A percentile compares a stretch with the other conserved stretches of the same genome.
Conservation (phyloP, 2,113 vertebrate species). For the Tragelaphus scriptus region DNA sequence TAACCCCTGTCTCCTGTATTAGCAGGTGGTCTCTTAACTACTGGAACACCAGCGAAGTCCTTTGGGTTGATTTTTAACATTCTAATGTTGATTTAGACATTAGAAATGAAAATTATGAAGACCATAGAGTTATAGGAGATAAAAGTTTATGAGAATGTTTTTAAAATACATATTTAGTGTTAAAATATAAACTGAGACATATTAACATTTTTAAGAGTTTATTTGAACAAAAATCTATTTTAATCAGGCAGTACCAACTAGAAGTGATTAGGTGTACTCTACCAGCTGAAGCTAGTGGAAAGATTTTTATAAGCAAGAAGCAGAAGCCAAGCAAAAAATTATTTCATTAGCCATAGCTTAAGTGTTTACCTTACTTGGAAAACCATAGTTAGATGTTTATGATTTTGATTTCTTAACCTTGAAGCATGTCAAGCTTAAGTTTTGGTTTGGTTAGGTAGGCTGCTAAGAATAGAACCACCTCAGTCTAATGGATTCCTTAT, state of each 20-base stretch:
- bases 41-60: background rate
- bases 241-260: background rate
- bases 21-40: background rate
- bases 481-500: background rate
- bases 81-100: background rate
- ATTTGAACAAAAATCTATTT: background rate
- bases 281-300: background rate
- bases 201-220: background rate
- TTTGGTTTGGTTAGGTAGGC: background rate
- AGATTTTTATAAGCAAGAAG: background rate
- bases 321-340: background rate
- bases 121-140: background rate
- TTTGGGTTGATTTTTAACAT: background rate
- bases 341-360: background rate
- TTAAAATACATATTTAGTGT: background rate
- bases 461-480: background rate
- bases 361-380: background rate
- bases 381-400: background rate
- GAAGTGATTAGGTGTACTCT: background rate
- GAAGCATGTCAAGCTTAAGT: background rate
- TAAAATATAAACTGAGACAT: background rate
- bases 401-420: background rate
- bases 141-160: background rate
- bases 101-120: conserved; percentile 4
- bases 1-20: background rate